Percentiles rank a stretch among this genome's conserved stretches.
phyloP scores from a whole-genome alignment of 2,888 invertebrate genomes.

The Tethea ocularis region DNA sequence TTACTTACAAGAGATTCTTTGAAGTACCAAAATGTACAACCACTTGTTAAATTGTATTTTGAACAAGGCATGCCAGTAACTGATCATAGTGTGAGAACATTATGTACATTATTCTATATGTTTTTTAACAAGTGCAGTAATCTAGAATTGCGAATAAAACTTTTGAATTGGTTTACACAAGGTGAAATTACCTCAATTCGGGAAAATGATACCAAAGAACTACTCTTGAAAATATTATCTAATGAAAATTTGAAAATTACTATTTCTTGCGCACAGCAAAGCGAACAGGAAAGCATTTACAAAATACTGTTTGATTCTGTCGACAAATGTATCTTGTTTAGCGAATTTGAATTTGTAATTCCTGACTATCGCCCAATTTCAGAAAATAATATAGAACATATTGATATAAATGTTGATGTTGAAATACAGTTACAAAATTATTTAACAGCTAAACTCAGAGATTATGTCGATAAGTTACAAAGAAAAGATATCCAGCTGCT shows the following conservation, averaged over 20 bases:
- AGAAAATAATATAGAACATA: conserved; percentile 22
- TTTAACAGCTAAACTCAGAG: conserved; percentile 38
- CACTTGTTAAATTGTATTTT: conserved; percentile 65
- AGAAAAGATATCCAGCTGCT: conserved; percentile 34
- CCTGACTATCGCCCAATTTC: conserved; percentile 10
- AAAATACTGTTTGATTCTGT: conserved; percentile 55
- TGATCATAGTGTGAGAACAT: conserved; percentile 54
- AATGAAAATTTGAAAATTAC: conserved; percentile 57
- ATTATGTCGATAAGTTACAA: conserved; percentile 28
- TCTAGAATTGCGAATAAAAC: conserved; percentile 50
- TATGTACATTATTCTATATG: conserved; percentile 34
- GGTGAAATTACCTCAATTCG: conserved; percentile 43
- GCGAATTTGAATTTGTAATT: conserved; percentile 62
- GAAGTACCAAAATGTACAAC: conserved; percentile 55
- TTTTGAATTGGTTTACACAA: conserved; percentile 60
- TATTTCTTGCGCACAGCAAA: conserved; percentile 7
- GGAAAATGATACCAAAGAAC: conserved; percentile 36
- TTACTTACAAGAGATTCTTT: conserved; percentile 53
- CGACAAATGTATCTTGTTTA: conserved; percentile 64
- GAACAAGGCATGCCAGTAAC: conserved; percentile 73
- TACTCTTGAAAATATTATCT: conserved; percentile 58
- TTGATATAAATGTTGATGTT: conserved; percentile 46
- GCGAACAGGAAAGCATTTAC: conserved; percentile 39
- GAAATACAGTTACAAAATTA: conserved; percentile 39
- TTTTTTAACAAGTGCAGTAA: conserved; percentile 66